Conservation (phyloP, 2,113 vertebrate genomes). For the Delphinus delphis region DNA sequence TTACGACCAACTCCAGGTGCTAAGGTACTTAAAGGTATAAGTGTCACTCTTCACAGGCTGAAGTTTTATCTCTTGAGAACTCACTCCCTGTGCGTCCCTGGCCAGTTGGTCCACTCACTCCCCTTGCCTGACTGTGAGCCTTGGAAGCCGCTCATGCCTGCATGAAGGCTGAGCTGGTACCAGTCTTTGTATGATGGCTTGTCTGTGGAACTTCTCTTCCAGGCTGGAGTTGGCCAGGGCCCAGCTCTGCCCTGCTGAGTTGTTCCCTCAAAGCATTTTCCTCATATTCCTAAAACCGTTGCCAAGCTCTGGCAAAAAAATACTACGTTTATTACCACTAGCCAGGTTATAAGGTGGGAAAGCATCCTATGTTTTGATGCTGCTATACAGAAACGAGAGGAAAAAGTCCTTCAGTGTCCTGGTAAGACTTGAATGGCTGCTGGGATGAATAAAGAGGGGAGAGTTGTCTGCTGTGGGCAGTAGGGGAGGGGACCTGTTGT, state of each 20-base stretch:
- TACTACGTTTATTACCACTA: neutral
- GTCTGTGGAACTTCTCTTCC: neutral
- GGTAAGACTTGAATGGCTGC: neutral
- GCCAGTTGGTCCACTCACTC: neutral
- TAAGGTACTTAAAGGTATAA: neutral
- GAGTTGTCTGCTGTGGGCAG: neutral
- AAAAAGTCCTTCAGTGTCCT: neutral
- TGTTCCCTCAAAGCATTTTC: neutral
- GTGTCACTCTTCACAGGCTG: neutral
- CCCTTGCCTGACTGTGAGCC: neutral
- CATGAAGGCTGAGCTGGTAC: neutral
- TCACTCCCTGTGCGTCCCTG: neutral
- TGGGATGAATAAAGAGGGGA: neutral
- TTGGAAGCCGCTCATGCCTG: neutral
- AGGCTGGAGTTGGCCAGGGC: neutral
- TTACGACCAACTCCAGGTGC: neutral
- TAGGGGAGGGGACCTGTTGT: neutral
- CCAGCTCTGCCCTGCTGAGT: neutral
- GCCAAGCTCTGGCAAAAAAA: neutral
- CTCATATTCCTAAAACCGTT: neutral
- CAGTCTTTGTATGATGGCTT: neutral
- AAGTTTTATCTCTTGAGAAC: neutral
- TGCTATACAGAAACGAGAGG: neutral
- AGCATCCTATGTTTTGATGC: neutral
- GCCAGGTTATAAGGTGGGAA: neutral